Evolutionary conservation across 1,140 invertebrate genomes (phyloP).

Genomic region (Yoshiicerus persimilis): DNA sequence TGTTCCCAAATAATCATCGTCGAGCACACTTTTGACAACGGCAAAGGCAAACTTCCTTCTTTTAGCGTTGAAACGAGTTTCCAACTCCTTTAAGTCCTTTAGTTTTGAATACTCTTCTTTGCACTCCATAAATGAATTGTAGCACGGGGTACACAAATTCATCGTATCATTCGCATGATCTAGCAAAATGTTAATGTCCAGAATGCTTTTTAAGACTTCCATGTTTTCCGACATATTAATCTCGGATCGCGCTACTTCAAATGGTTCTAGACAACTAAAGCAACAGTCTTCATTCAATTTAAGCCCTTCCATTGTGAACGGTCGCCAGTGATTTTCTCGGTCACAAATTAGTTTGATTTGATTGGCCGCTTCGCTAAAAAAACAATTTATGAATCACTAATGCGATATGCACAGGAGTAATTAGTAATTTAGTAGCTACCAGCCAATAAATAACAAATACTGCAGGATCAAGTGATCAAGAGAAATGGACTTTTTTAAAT

Average conservation of each 20-base stretch:
- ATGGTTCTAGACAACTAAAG: not conserved
- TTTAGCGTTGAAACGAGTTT: not conserved
- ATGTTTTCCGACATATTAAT: not conserved
- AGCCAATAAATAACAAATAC: too few relatives aligned
- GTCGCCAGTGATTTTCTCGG: too few relatives aligned
- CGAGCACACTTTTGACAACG: not conserved
- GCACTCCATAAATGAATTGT: not conserved
- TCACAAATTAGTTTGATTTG: too few relatives aligned
- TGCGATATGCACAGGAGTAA: too few relatives aligned
- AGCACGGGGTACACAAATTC: not conserved
- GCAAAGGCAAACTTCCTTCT: not conserved
- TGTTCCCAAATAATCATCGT: conserved; percentile 11
- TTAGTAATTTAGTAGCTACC: too few relatives aligned
- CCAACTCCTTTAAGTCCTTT: not conserved
- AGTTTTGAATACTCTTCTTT: not conserved
- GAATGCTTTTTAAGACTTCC: not conserved
- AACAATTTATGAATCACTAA: too few relatives aligned
- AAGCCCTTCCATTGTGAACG: not conserved
- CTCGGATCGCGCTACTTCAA: not conserved
- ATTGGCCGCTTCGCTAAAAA: too few relatives aligned
- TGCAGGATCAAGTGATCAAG: too few relatives aligned
- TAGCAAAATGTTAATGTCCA: not conserved
- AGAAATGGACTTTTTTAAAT: too few relatives aligned
- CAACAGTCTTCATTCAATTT: not conserved
- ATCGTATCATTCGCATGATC: not conserved